Evolutionary conservation across 2,888 invertebrate genomes (phyloP), one percentile per base, ranked within the genome.

Genomic region (Neuroscelio doddi): DNA sequence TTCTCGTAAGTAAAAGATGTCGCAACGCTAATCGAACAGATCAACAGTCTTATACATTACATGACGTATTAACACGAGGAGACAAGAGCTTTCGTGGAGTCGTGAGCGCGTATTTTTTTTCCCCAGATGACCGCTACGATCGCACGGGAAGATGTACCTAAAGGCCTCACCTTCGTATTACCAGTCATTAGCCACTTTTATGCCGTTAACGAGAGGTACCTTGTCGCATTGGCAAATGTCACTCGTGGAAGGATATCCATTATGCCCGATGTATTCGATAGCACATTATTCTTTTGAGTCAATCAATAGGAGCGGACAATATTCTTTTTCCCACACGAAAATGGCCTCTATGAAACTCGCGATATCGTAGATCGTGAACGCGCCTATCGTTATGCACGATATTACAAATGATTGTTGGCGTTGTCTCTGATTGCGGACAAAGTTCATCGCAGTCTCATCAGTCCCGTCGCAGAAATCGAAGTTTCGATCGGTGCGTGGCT

Each of bases 171-270:
- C 55, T 50, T 41, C 45, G 36, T 38, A 45, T 55, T 62, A 55
- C 53, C 50, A 62, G 53, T 62, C 62, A 62, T 55, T 62, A 55
- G 39, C 34, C 24, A 59, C 34, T 59, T 59, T 59, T 52, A 47
- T 47, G 39, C 29, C 27, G 26, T 14, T 49, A 53, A 61, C 62
- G 45, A 55, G 55, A 38, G 50, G 50, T 55, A 30, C 4, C 55
- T 55, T 49, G 50, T 55, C 61, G 61, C 62, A 45, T 34, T 12
- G 45, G 50, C 50, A 62, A 62, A 62, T 62, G 62, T 55, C 62
- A 62, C 39, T 41, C 44, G 26, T 10, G 24, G 45, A 62, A 50
- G 45, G 41, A 50, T 50, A 55, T 53, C 49, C 49, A 61, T 61
- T 55, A 55, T 32, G 17, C 17, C 10, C 36, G 39, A 29, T 47